These are phyloP conservation scores for Butorides virescens DNA, from an alignment of 2,113 vertebrate genomes.

Conservation along the genomic window DNA sequence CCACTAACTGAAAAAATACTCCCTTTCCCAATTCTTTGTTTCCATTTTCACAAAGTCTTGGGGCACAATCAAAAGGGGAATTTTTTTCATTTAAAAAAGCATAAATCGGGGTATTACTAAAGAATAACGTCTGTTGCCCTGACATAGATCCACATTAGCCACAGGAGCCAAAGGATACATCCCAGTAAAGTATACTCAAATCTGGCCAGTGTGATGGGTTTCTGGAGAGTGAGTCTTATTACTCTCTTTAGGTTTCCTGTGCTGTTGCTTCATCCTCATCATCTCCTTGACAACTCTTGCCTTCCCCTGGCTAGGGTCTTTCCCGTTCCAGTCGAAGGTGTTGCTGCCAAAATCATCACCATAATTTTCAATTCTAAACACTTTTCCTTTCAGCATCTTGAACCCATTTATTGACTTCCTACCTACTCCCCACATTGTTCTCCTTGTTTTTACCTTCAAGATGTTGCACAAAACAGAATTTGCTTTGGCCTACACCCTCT, in stretches of 20 bases:
- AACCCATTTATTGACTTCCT: background rate
- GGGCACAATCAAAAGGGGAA: background rate
- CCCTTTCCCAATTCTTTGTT: background rate
- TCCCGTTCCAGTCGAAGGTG: background rate
- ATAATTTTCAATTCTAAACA: background rate
- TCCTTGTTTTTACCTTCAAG: background rate
- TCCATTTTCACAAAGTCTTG: background rate
- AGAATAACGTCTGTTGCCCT: background rate
- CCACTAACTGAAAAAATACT: background rate
- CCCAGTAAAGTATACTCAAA: background rate
- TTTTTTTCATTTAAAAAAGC: background rate
- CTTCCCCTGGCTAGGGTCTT: background rate
- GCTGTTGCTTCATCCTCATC: background rate
- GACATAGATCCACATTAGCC: background rate
- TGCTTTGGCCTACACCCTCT: background rate
- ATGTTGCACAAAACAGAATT: background rate
- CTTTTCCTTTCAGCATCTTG: constrained; percentile 27
- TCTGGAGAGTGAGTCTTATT: background rate
- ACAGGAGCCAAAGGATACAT: background rate
- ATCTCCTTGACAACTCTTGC: background rate
- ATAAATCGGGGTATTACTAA: background rate
- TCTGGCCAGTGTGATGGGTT: background rate
- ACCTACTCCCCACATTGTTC: background rate
- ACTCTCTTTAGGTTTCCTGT: background rate
- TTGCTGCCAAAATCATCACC: constrained; percentile 1